Evolutionary conservation across 2,888 invertebrate genomes (phyloP), one percentile per base, ranked within the genome.

Genomic region (Aphodius sticticus): DNA sequence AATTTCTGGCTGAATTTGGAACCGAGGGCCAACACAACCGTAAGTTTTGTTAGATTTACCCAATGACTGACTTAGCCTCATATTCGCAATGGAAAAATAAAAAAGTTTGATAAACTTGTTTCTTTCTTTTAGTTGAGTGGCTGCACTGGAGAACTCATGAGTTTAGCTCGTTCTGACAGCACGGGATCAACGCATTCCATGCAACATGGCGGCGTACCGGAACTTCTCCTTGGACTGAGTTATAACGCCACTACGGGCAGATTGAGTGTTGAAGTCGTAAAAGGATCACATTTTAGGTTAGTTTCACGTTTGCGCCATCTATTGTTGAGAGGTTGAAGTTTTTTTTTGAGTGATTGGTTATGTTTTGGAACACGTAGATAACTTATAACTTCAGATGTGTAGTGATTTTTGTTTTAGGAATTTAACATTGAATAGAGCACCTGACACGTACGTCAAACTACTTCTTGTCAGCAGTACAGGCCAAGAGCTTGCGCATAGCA

Each of bases 241-340:
- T 98, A 98, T 87, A 98, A 96, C 87, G 96, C 97, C 36, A 96
- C 95, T 69, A 98, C 98, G 1, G 98, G 98, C 36, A 93, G 97
- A 85, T 92, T 98, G n/a, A 95, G 96, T 77, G 96, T 97, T 12
- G 98, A 98, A 91, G 95, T 97, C 81, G 93, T 95, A 83, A 95
- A 95, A 88, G 95, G 95, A 80, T 94, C 94, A 79, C 93, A 93
- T 87, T 93, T 94, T 89, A 91, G 94, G 87, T 91, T 87, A 84
- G 77, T 75, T 37, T 53, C 14, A 70, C 75, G 7, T 53, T 53
- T 53, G 53, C 7, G 7, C 53, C 12, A 53, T 53, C 12, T 12
- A 53, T 53, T 53, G 53, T 53, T 53, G 12, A 53, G 26, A 26
- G 26, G 26, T 26, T 26, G 14, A 38, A 76, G 5, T 69, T 36